Evolutionary conservation across 1,140 invertebrate species (phyloP), one percentile per base, ranked within the genome.

Genomic region (Diploscapter pachys): DNA sequence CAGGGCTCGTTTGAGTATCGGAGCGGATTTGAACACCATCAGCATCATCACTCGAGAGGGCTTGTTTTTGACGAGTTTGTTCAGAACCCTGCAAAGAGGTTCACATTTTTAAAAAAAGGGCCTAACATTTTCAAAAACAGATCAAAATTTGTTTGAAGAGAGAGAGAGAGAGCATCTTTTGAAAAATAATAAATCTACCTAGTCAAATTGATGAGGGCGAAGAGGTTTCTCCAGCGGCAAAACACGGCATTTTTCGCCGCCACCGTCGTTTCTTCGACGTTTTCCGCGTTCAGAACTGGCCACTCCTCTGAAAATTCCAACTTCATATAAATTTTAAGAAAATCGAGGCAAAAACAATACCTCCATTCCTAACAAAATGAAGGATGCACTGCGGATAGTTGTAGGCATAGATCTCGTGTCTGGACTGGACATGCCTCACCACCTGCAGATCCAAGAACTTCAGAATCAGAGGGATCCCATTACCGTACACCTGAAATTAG

Each of bases 371-470:
- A 4, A 80, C 82, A 76, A 78, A 85, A 63, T 81, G 76, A 8
- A 85, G 56, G 4, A 78, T 63, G 50, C 67, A 76, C 55, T 81
- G 78, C 11, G 83, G 83, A 64, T 80, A 85, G 70, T 81, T 81
- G 61, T 78, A 85, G 8, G 79, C 71, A 5, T 78, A 82, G 78
- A 78, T 86, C 90, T 92, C 91, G 87, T 98, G 96, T 87, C 95
- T 96, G 48, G 95, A 70, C 82, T 93, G 92, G 73, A 98, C 92
- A 87, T 98, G 98, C 57, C 92, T 91, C 81, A 93, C 90, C 76
- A 99, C 97, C 83, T 98, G 97, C 86, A 99, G 96, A 88, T 99
- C 99, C 83, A 99, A 94, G 89, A 99, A 99, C 86, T 99, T 99
- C 9, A 99, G 88, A 49, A 99, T 93, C 48, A 99, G 88, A 4